Conservation (phyloP, 2,888 invertebrate genomes). For the Plutella xylostella region DNA sequence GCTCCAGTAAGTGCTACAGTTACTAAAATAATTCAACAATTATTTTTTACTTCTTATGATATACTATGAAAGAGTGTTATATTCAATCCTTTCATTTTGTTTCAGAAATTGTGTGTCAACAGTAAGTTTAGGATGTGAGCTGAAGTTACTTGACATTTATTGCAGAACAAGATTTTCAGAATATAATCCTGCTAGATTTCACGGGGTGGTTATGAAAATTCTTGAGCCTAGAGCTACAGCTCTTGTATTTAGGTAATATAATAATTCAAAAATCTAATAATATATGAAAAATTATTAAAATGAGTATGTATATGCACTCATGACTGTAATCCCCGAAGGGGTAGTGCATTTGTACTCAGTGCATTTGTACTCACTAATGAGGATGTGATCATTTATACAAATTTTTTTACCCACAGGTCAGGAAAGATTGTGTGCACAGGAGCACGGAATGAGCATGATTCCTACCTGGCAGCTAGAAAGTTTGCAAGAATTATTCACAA, state of each 20-base stretch:
- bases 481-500: slow-evolving; percentile 87
- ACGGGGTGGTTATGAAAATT: slow-evolving; percentile 87
- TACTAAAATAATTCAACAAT: no score
- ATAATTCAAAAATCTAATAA: no score
- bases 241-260: slow-evolving; percentile 67
- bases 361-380: no score
- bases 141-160: slow-evolving; percentile 80
- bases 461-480: slow-evolving; percentile 81
- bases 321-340: no score
- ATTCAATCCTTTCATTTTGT: slow-evolving; percentile 20
- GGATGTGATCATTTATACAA: neutral
- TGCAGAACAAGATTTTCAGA: slow-evolving; percentile 85
- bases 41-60: slow-evolving; percentile 1
- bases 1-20: slow-evolving; percentile 62
- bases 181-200: slow-evolving; percentile 85
- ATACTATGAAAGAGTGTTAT: neutral
- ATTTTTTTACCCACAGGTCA: slow-evolving; percentile 63
- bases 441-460: slow-evolving; percentile 81
- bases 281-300: no score
- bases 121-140: slow-evolving; percentile 77
- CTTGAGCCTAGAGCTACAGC: slow-evolving; percentile 82
- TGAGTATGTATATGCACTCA: no score
- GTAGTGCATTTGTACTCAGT: no score
- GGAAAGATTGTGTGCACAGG: slow-evolving; percentile 89
- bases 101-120: slow-evolving; percentile 86